Evolutionary conservation across 2,797 vertebrate genomes (phyloP), one percentile per base, ranked within the genome.

Genomic region (Platalea minor): DNA sequence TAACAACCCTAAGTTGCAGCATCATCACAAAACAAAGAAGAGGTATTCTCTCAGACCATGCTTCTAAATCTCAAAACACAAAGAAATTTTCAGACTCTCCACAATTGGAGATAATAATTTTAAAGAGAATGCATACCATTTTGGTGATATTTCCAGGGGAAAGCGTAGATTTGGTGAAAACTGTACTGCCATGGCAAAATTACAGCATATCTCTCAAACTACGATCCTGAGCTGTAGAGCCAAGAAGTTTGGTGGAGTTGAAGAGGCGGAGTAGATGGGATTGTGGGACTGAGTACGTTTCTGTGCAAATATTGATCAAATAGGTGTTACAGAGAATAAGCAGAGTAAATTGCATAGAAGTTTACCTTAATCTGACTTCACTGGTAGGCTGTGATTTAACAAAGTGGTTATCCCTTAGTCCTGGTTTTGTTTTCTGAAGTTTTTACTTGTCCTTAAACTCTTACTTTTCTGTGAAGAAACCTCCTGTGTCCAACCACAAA

Each of bases 291-390:
- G 56, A 80, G 29, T 39, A 10, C 56, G 8, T 82, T 87, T 59
- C 74, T 93, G 12, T 89, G 64, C 72, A 91, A 93, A 82, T 92
- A 89, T 28, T 92, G 59, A 72, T 89, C 59, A 89, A 64, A 45
- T 8, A 61, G 43, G 56, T 76, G 50, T 75, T 69, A n/a, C 60
- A 73, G 53, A 75, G 35, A 74, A 41, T 60, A 86, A 76, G 9
- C 33, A 48, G 46, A 65, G 26, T 69, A 74, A 90, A 12, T 76
- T 91, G 20, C 24, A 0, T 33, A 67, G 59, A 46, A 51, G 8
- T 17, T 81, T 78, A n/a, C 56, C 79, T 20, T 84, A 60, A 81
- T 86, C 33, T 57, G n/a, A 61, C 54, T 68, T 74, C 19, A 39
- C 17, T 61, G 37, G 2, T 57, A 73, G 70, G 59, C 54, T 76